Base-by-base conservation (phyloP, 2,888 invertebrate species). In the Drosophila eohydei region DNA sequence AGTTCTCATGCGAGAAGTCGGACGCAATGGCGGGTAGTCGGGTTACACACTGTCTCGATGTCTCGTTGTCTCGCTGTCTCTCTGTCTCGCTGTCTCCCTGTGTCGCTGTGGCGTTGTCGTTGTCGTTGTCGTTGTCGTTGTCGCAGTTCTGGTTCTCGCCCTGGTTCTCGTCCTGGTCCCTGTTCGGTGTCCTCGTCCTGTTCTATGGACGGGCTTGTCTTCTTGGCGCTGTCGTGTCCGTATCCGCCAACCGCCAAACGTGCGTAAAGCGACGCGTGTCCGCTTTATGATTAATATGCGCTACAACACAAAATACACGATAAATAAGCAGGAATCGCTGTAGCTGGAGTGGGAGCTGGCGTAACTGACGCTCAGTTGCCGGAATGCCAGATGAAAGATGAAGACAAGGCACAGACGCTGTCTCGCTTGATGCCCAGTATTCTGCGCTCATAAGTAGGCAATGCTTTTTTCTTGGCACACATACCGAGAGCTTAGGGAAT, bases 251-350 rank as follows among this genome's bases (percentile, higher is more conserved):
- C 81, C 81, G 70, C 77, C 84, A 84, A 89, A 89, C 89, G 85
- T 85, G 85, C 85, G 89, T 85, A 89, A 85, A 89, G 89, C 85
- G 89, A 89, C 89, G 89, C 85, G 85, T 85, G 89, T 85, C 85
- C 85, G 85, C 85, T 85, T 85, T 85, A 89, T 85, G 85, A 85
- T 85, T 85, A 85, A 85, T 85, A 85, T 85, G 88, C 85, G 85
- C 89, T 89, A 85, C 85, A 89, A 85, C 80, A 89, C 80, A 78
- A 87, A 84, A 87, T 86, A 88, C 82, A 87, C 85, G 88, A 78
- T 83, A 80, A 69, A 71, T 83, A 76, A 79, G 80, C 65, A 62
- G 73, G n/a, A 67, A 65, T 40, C 51, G 50, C 36, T 60, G 44
- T 5, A 26, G 32, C 8, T 26, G 65, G 14, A 50, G 44, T 11